Evolutionary conservation across 2,797 vertebrate genomes (phyloP), one percentile per base, ranked within the genome.

Genomic region (Lagocephalus sceleratus): DNA sequence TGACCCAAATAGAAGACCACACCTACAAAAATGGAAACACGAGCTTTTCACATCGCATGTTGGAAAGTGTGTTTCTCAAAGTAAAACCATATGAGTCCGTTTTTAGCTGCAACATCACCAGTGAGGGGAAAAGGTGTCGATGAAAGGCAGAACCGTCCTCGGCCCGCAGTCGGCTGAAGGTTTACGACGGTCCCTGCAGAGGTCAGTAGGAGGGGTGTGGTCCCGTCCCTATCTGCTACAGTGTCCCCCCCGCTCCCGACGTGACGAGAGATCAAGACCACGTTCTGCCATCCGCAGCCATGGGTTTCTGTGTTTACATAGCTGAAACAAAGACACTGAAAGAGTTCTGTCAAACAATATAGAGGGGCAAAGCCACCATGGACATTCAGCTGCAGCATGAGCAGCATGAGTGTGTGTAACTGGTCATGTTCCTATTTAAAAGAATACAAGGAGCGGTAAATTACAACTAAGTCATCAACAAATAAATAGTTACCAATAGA

Each of bases 51-150:
- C 72, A 81, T 78, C 55, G 55, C 79, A 78, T 83, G 85, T 79
- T 83, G 79, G 75, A 86, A 85, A 83, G 77, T 79, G 77, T 85
- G 79, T 75, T 84, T 69, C 75, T 78, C 83, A 89, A 89, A 91
- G 88, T 88, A 79, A 88, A 91, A 90, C 87, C 90, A 91, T 88
- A 89, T 90, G 89, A 86, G 75, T 80, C 76, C 63, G 49, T 75
- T 74, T 73, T 72, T 57, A 42, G 63, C 70, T 72, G 45, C 57
- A 76, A 52, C 55, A 51, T 54, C 11, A 17, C 23, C 57, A 56
- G 57, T 57, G 48, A 35, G 56, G 53, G 61, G 57, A 9, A 73
- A 72, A 79, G 73, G 76, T 80, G 79, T 78, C 46, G 22, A 59
- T 38, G 56, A 72, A 61, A 10, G 51, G 50, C 38, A 56, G 65